These are phyloP conservation scores for Nyctalus aviator DNA, from an alignment of 2,797 vertebrate genomes.

Conservation along the genomic window DNA sequence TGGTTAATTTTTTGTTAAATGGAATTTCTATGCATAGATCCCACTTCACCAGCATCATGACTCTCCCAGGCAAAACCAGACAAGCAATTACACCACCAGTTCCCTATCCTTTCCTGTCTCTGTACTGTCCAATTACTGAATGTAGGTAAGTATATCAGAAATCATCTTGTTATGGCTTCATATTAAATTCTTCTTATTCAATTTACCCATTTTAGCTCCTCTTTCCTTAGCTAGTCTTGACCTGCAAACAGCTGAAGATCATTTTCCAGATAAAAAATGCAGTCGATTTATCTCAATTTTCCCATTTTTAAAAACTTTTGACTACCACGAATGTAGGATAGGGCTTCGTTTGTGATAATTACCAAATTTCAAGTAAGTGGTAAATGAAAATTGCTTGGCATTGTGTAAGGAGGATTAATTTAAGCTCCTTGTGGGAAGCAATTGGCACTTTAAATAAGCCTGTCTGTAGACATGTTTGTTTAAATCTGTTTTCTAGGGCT, in stretches of 20 bases:
- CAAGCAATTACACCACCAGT: neutral
- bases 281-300: constrained; percentile 51
- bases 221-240: constrained; percentile 35
- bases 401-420: constrained; percentile 53
- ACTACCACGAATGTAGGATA: constrained; percentile 18
- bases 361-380: constrained; percentile 53
- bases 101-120: constrained; percentile 11
- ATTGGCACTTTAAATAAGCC: constrained; percentile 46
- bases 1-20: constrained; percentile 13
- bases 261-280: constrained; percentile 59
- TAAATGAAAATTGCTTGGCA: constrained; percentile 42
- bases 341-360: neutral
- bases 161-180: neutral
- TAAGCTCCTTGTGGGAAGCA: constrained; percentile 64
- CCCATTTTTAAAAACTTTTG: constrained; percentile 42
- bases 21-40: neutral
- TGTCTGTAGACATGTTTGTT: constrained; percentile 46
- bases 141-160: constrained; percentile 10
- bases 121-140: neutral
- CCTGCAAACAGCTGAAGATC: constrained; percentile 50
- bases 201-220: neutral
- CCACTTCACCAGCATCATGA: neutral
- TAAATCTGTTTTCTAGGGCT: constrained; percentile 25
- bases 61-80: constrained; percentile 5
- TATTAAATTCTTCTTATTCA: constrained; percentile 7